Conservation (phyloP, 2,888 invertebrate species). For the Brassicogethes aeneus region DNA sequence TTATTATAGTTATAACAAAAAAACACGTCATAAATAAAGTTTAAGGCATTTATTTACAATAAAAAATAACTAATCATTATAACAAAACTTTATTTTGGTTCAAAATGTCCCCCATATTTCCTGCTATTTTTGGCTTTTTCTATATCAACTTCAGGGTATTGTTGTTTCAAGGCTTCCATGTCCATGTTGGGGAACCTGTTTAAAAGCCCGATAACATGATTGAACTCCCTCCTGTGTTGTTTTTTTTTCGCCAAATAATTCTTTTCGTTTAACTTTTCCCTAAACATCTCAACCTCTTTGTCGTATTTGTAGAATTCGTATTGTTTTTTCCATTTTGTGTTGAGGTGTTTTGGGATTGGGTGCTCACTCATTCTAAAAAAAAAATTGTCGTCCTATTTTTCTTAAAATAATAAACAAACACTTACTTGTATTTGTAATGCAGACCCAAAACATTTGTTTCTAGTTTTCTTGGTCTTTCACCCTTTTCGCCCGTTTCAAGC, state of each 20-base stretch:
- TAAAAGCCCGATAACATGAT: constrained; percentile 60
- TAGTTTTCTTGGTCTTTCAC: constrained; percentile 61
- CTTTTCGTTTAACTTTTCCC: constrained; percentile 57
- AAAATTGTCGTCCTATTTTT: too few species aligned
- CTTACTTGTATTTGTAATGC: constrained; percentile 44
- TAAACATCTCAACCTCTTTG: constrained; percentile 54
- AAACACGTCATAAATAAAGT: too few species aligned
- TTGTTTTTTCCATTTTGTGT: constrained; percentile 52
- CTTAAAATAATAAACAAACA: background rate
- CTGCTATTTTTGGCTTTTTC: constrained; percentile 51
- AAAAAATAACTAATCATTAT: too few species aligned
- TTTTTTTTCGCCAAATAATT: constrained; percentile 48
- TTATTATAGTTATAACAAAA: too few species aligned
- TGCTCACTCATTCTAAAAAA: constrained; percentile 48
- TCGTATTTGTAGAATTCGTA: constrained; percentile 48
- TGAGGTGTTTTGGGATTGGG: constrained; percentile 56
- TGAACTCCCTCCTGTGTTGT: constrained; percentile 51
- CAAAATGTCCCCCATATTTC: constrained; percentile 39
- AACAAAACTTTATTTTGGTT: constrained; percentile 24
- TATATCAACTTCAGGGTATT: constrained; percentile 70
- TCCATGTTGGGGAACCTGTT: constrained; percentile 72
- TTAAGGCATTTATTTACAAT: too few species aligned
- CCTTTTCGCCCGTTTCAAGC: constrained; percentile 81
- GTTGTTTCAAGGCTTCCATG: constrained; percentile 55
- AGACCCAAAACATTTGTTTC: constrained; percentile 54